Evolutionary conservation across 2,888 invertebrate genomes (phyloP), one percentile per base, ranked within the genome.

Genomic region (Yponomeuta malinellus): DNA sequence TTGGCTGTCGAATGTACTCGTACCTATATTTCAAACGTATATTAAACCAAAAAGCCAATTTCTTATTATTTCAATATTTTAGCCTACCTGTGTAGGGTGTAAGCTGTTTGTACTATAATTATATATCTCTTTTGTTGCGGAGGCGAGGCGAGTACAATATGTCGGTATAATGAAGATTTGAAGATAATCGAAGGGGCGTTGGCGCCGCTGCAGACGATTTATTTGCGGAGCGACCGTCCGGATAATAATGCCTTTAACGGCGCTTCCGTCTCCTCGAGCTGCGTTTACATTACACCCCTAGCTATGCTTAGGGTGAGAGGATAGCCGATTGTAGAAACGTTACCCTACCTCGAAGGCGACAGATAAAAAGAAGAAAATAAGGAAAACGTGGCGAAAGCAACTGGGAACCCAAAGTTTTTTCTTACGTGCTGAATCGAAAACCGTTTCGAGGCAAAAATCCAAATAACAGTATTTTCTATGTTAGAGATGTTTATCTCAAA

Each of bases 151-250:
- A 81, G 79, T 81, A 84, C 84, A 85, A 59, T 86, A 85, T 82
- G 88, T 88, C 86, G 83, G 78, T 84, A 87, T 92, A 92, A 93
- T 92, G 92, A 92, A 92, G 92, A 92, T 93, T 92, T 92, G 92
- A 91, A 88, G 89, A 92, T 91, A 92, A 93, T 92, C 92, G 92
- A 92, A 92, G 90, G 86, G 86, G 86, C 85, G 79, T 15, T 59
- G 52, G 52, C 15, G 52, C 52, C 15, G 52, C 85, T 80, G 82
- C 83, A 89, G 90, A 89, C 91, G 88, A 91, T 92, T 92, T 91
- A 92, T 92, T 89, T 89, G 89, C 89, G 83, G 85, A 83, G 89
- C 90, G 88, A 85, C 88, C 90, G 88, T 80, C 88, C 90, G 90
- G 88, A 87, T 89, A 92, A 92, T 91, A 91, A 90, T 88, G 87